A percentile compares a stretch with the other conserved stretches of the same genome.
Conservation (phyloP, 2,113 vertebrate genomes). For the Pipra filicauda region DNA sequence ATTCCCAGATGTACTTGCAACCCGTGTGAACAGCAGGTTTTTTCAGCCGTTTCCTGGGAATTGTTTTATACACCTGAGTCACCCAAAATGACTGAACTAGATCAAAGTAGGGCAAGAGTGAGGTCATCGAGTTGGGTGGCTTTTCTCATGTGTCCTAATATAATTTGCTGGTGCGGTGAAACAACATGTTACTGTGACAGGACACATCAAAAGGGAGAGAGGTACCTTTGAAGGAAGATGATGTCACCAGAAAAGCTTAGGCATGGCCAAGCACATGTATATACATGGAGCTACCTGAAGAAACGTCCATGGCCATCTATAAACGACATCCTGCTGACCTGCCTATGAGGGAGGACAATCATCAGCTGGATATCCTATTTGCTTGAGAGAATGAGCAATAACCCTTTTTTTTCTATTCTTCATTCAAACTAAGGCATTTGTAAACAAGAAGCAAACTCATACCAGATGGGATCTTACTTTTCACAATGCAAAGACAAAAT, state of each 20-base stretch:
- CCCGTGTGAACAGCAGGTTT: neutral
- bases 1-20: neutral
- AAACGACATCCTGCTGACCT: neutral
- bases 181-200: neutral
- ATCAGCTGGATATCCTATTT: neutral
- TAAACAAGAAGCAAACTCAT: slow-evolving; percentile 36
- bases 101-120: neutral
- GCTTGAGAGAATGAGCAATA: neutral
- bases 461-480: slow-evolving; percentile 28
- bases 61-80: neutral
- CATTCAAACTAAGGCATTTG: neutral
- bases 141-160: neutral
- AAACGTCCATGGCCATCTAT: neutral
- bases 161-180: neutral
- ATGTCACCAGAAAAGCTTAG: neutral
- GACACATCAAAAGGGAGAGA: neutral
- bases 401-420: neutral
- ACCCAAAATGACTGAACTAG: neutral
- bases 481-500: neutral
- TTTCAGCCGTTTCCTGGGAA: neutral
- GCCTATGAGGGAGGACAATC: neutral
- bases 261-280: neutral
- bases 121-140: neutral
- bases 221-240: neutral
- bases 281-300: neutral